Conservation (phyloP, 1,140 invertebrate genomes). For the Archivesica marissinica region DNA sequence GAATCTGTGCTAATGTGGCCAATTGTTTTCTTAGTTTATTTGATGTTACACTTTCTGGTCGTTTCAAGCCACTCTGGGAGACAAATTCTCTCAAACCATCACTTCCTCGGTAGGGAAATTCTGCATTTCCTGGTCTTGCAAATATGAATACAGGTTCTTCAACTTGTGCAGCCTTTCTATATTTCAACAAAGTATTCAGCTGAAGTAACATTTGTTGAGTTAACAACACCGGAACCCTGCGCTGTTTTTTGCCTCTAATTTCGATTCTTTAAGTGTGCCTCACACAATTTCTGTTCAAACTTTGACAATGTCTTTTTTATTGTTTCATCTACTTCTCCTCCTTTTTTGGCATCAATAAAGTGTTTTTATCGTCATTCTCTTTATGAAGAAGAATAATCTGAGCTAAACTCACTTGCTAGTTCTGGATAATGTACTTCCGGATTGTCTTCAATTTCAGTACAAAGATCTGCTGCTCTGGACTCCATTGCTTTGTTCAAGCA, state of each 20-base stretch:
- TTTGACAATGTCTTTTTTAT: conserved; percentile 35
- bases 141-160: conserved; percentile 18
- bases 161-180: conserved; percentile 33
- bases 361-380: conserved; percentile 37
- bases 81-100: conserved; percentile 47
- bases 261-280: conserved; percentile 57
- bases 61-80: not conserved
- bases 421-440: conserved; percentile 33
- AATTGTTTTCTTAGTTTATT: conserved; percentile 51
- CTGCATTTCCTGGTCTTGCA: conserved; percentile 47
- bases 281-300: conserved; percentile 57
- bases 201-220: conserved; percentile 51
- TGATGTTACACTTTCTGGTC: conserved; percentile 31
- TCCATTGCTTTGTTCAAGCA: conserved; percentile 30
- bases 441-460: conserved; percentile 8
- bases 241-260: conserved; percentile 56
- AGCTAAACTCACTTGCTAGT: conserved; percentile 45
- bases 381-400: conserved; percentile 39
- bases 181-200: conserved; percentile 36
- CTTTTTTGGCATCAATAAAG: conserved; percentile 14
- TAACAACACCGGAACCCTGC: conserved; percentile 57
- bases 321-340: conserved; percentile 33
- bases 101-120: conserved; percentile 35
- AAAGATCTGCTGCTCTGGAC: conserved; percentile 22
- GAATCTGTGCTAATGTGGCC: conserved; percentile 47